Percentiles rank a stretch among this genome's conserved stretches.
phyloP scores from a whole-genome alignment of 2,113 vertebrate species.

The Crocuta crocuta region DNA sequence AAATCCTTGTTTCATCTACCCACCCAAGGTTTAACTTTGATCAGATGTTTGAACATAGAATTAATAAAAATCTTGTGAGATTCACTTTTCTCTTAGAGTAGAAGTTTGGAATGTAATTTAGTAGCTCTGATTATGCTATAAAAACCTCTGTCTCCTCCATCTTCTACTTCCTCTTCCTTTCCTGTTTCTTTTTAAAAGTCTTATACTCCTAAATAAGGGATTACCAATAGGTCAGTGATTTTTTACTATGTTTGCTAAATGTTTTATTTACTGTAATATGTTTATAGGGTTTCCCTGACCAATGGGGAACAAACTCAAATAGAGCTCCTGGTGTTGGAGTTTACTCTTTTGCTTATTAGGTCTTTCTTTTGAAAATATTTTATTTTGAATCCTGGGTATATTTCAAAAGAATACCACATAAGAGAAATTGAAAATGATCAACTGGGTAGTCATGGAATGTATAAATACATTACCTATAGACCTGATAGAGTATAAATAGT shows the following conservation, averaged over 20 bases:
- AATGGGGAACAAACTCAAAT: neutral
- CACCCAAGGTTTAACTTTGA: neutral
- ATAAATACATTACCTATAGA: neutral
- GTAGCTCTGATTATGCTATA: neutral
- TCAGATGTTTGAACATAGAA: neutral
- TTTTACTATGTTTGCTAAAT: neutral
- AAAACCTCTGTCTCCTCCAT: neutral
- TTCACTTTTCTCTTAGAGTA: neutral
- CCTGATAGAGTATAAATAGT: neutral
- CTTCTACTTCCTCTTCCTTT: neutral
- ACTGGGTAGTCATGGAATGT: neutral
- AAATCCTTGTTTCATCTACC: neutral
- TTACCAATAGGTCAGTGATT: neutral
- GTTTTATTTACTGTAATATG: neutral
- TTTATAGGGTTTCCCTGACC: neutral
- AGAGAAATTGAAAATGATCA: neutral
- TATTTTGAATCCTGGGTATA: neutral
- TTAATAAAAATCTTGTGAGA: neutral
- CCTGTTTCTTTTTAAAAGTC: neutral
- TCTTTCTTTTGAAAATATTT: conserved; percentile 4
- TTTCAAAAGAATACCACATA: neutral
- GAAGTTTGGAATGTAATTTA: neutral
- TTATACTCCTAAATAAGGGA: neutral
- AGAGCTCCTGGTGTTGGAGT: neutral
- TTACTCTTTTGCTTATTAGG: neutral